Evolutionary conservation across 2,888 invertebrate genomes (phyloP).

Genomic region (Cryptocheilus praepositus): DNA sequence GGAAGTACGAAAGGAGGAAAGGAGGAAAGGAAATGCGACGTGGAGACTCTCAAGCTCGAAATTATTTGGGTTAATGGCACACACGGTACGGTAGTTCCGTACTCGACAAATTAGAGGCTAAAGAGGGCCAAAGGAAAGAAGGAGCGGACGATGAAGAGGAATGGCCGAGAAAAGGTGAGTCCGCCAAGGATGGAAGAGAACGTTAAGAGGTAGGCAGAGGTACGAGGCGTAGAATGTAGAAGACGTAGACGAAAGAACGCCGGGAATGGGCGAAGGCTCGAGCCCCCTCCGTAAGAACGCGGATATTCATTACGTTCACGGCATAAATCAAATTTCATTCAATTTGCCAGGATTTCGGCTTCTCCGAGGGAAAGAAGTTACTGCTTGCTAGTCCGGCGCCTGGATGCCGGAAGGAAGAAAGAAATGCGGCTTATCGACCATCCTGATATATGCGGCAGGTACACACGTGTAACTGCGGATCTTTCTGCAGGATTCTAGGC

Average conservation of each 20-base stretch:
- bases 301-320: constrained; percentile 39
- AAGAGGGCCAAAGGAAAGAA: constrained; percentile 37
- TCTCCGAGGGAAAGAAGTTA: neutral
- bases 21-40: constrained; percentile 28
- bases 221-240: neutral
- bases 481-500: constrained; percentile 15
- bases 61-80: constrained; percentile 59
- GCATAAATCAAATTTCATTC: constrained; percentile 44
- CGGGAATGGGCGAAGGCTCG: neutral
- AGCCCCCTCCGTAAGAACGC: constrained; percentile 1
- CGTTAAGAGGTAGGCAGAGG: neutral
- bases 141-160: constrained; percentile 30
- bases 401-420: neutral
- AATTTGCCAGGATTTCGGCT: constrained; percentile 35
- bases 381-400: neutral
- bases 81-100: constrained; percentile 37
- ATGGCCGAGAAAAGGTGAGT: no score
- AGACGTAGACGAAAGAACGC: neutral
- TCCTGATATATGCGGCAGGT: constrained; percentile 9
- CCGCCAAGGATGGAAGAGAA: neutral
- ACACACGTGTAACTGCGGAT: constrained; percentile 10
- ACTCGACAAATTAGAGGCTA: constrained; percentile 38
- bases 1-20: constrained; percentile 15
- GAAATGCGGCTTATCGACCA: constrained; percentile 14
- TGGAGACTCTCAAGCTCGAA: constrained; percentile 27